Evolutionary conservation across 2,113 vertebrate species (phyloP).

Genomic region (Polypterus senegalus): DNA sequence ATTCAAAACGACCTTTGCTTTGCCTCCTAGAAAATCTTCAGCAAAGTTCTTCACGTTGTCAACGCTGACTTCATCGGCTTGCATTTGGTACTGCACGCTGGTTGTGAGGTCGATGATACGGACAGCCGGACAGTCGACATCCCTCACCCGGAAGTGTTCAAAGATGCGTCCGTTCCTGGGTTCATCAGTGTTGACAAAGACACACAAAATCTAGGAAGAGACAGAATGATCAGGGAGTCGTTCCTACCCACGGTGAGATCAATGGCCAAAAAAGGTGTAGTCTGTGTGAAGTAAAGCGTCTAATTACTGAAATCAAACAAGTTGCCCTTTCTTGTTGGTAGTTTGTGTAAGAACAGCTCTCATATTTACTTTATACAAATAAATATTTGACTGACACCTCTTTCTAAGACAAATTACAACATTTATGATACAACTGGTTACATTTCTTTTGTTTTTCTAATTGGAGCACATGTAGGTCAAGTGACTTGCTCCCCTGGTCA

Average conservation of each 20-base stretch:
- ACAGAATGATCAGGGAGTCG: neutral
- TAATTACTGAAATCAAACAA: too few relatives aligned
- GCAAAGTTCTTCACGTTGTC: conserved; percentile 58
- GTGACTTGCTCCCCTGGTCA: too few relatives aligned
- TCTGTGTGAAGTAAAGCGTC: neutral
- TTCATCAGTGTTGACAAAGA: conserved; percentile 63
- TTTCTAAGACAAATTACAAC: too few relatives aligned
- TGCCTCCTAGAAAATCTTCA: conserved; percentile 54
- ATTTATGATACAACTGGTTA: too few relatives aligned
- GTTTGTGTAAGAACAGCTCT: too few relatives aligned
- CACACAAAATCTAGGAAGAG: conserved; percentile 61
- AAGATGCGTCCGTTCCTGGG: conserved; percentile 60
- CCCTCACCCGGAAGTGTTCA: conserved; percentile 69
- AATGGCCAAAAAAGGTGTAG: neutral
- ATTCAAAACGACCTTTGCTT: conserved; percentile 56
- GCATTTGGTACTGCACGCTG: conserved; percentile 66
- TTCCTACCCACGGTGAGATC: neutral
- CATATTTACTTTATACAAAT: too few relatives aligned
- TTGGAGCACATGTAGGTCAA: too few relatives aligned
- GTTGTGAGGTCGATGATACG: conserved; percentile 72
- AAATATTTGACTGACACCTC: too few relatives aligned
- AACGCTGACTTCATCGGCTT: conserved; percentile 52
- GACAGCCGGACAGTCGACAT: conserved; percentile 54
- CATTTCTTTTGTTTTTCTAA: too few relatives aligned
- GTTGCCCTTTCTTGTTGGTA: too few relatives aligned